Base-by-base conservation (phyloP, 1,140 invertebrate genomes). In the Magallana ariakensis region DNA sequence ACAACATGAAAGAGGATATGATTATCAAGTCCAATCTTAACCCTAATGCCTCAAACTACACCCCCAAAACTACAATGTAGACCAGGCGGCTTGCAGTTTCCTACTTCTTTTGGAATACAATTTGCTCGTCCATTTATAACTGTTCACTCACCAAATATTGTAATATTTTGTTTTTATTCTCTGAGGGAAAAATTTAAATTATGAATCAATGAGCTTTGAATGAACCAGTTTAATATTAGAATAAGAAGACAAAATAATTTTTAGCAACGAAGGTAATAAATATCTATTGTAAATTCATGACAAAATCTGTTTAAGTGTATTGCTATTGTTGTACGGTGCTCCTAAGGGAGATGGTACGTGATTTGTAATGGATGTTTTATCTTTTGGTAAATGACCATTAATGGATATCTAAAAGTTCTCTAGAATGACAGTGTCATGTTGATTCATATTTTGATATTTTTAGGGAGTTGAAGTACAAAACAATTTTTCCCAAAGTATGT, bases 21-120 rank as follows among this genome's bases (percentile, higher is more conserved):
- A 90, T 92, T 85, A 83, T 92, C 85, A 94, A 94, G 81, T 97
- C 97, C 16, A 97, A 96, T 89, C 96, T 98, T 87, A 98, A 98
- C 95, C 98, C 98, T 75, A 98, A 98, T 95, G 98, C 98, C 86
- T 97, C 97, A 87, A 97, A 97, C 88, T 98, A 98, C 95, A 98
- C 97, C 85, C 98, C 98, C 56, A 94, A 94, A 87, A 89, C 66
- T 58, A 87, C 85, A 58, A 87, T 66, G 60, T 85, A 85, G 80
- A n/a, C 80, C 22, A 26, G 66, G 19, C 66, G 33, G 8, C 22
- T 10, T 10, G 26, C 19, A 0, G 62, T 70, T 11, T 70, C 22
- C 11, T 8, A 70, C 66, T 70, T 70, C 13, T 70, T 70, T 70
- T 70, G 66, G 66, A 70, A 70, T 33, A 70, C 22, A 10, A 11